A percentile compares a stretch with the other conserved stretches of the same genome.
phyloP scores from a whole-genome alignment of 1,140 invertebrate species.

The Drosophila sturtevanti region DNA sequence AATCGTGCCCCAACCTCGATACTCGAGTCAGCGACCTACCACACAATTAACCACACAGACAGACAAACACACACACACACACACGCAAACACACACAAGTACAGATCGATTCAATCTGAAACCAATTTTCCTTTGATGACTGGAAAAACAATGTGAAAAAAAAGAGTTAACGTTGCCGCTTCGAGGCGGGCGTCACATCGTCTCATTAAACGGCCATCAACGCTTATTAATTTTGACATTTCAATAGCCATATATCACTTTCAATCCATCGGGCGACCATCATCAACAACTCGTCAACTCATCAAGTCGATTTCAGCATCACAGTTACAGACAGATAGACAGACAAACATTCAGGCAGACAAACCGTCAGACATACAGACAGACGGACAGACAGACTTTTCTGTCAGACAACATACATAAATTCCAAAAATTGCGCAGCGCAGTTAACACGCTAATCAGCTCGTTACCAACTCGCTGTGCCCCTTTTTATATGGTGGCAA shows the following conservation, averaged over 20 bases:
- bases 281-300: constrained; percentile 49
- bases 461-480: constrained; percentile 42
- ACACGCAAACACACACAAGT: neutral
- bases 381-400: neutral
- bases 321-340: neutral
- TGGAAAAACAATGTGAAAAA: constrained; percentile 12
- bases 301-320: constrained; percentile 22
- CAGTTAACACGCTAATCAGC: constrained; percentile 53
- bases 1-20: neutral
- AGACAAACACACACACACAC: neutral
- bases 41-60: neutral
- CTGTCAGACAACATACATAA: constrained; percentile 30
- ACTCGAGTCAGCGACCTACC: constrained; percentile 16
- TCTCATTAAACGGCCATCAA: constrained; percentile 60
- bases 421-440: constrained; percentile 36
- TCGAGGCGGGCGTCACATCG: constrained; percentile 20
- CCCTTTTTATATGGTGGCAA: constrained; percentile 9
- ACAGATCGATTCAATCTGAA: constrained; percentile 17
- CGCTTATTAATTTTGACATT: constrained; percentile 71
- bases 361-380: constrained; percentile 11
- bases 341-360: no score
- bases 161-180: neutral
- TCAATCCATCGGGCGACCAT: constrained; percentile 34
- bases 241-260: constrained; percentile 64
- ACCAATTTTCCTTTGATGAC: constrained; percentile 40